Conservation (phyloP, 2,113 vertebrate genomes). For the Myotis lucifugus region DNA sequence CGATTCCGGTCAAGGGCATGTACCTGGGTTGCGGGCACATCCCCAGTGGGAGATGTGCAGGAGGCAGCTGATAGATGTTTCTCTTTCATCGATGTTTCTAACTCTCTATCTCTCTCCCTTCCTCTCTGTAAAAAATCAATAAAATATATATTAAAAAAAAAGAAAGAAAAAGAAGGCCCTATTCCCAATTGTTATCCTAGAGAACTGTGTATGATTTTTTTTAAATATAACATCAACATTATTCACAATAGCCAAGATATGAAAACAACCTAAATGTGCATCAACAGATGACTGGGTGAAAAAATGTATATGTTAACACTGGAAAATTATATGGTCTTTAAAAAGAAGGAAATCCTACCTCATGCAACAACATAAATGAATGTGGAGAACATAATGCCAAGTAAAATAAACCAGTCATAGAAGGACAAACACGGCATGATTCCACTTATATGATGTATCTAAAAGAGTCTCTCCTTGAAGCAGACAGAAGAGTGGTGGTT, state of each 20-base stretch:
- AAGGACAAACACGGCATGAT: not conserved
- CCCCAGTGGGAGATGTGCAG: no score
- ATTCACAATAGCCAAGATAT: not conserved
- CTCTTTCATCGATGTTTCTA: no score
- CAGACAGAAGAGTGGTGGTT: not conserved
- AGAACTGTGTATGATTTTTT: slow-evolving; percentile 22
- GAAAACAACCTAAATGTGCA: not conserved
- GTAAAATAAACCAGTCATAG: not conserved
- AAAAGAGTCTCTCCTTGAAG: not conserved
- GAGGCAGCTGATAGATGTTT: no score
- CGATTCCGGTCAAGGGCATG: no score
- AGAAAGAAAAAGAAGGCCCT: no score
- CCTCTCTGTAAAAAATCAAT: no score
- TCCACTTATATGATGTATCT: not conserved
- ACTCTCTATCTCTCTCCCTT: no score
- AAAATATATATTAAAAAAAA: no score
- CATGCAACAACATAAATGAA: not conserved
- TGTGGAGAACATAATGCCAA: not conserved
- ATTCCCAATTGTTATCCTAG: not conserved
- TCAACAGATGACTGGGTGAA: not conserved
- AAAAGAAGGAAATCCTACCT: not conserved
- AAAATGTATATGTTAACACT: not conserved
- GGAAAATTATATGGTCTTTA: not conserved
- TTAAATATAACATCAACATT: slow-evolving; percentile 4
- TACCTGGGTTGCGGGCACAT: no score